Evolutionary conservation across 2,113 vertebrate species (phyloP).

Genomic region (Strix aluco): DNA sequence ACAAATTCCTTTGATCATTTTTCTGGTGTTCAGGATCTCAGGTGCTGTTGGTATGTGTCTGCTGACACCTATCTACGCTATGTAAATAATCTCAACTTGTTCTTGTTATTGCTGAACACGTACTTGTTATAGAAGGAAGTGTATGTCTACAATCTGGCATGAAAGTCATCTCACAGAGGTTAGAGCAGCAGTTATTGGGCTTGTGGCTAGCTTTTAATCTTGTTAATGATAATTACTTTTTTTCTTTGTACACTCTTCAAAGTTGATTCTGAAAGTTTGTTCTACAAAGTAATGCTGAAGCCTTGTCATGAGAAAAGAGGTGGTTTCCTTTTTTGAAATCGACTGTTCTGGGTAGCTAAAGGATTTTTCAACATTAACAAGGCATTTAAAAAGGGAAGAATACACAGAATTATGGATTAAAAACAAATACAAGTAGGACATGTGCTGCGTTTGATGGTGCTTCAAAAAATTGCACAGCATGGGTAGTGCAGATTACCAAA

Average conservation of each 20-base stretch:
- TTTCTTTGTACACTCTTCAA: neutral
- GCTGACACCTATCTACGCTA: neutral
- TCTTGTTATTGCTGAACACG: neutral
- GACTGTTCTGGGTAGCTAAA: neutral
- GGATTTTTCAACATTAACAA: slow-evolving; percentile 13
- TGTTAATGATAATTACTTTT: slow-evolving; percentile 29
- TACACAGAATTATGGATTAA: neutral
- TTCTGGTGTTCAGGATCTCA: neutral
- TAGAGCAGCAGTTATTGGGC: slow-evolving; percentile 17
- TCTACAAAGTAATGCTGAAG: neutral
- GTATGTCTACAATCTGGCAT: slow-evolving; percentile 9
- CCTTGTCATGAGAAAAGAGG: neutral
- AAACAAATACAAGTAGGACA: neutral
- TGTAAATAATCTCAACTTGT: slow-evolving; percentile 5
- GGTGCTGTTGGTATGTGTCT: slow-evolving; percentile 12
- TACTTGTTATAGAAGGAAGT: neutral
- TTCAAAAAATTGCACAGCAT: neutral
- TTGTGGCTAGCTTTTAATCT: slow-evolving; percentile 18
- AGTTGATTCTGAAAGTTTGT: slow-evolving; percentile 32
- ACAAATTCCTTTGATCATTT: slow-evolving; percentile 39
- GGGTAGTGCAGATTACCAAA: neutral
- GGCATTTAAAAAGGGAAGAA: neutral
- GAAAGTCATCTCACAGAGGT: slow-evolving; percentile 19
- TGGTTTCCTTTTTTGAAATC: neutral
- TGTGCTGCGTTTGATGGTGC: neutral